These are phyloP conservation scores for Sebastes flavidus DNA, from an alignment of 2,797 vertebrate species.

Conservation along the genomic window DNA sequence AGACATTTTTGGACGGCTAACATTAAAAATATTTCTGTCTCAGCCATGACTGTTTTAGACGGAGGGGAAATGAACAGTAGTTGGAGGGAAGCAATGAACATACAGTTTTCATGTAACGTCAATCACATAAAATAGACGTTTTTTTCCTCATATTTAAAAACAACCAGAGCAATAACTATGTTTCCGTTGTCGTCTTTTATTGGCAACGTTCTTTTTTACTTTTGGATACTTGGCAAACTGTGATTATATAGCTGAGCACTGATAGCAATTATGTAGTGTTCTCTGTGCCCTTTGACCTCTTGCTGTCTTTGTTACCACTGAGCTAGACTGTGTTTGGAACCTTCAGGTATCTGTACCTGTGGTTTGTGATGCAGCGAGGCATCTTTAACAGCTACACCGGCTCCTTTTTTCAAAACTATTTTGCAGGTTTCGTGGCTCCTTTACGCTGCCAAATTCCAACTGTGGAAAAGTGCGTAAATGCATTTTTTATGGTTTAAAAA, in stretches of 20 bases:
- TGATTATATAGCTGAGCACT: not conserved
- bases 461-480: not conserved
- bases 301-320: not conserved
- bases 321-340: slow-evolving; percentile 3
- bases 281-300: slow-evolving; percentile 1
- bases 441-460: not conserved
- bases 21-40: not conserved
- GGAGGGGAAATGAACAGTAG: not conserved
- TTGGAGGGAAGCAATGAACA: not conserved
- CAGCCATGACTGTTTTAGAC: not conserved
- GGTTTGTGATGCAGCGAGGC: not conserved
- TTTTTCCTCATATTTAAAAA: not conserved
- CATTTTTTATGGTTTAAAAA: not conserved
- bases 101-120: not conserved
- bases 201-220: not conserved
- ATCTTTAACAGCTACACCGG: not conserved
- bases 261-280: not conserved
- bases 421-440: not conserved
- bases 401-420: not conserved
- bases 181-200: not conserved
- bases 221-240: slow-evolving; percentile 1
- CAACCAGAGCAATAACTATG: not conserved
- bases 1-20: not conserved
- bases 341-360: slow-evolving; percentile 5
- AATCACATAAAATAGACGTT: not conserved